Evolutionary conservation across 2,113 vertebrate genomes (phyloP), one percentile per base, ranked within the genome.

Genomic region (Aegithalos caudatus): DNA sequence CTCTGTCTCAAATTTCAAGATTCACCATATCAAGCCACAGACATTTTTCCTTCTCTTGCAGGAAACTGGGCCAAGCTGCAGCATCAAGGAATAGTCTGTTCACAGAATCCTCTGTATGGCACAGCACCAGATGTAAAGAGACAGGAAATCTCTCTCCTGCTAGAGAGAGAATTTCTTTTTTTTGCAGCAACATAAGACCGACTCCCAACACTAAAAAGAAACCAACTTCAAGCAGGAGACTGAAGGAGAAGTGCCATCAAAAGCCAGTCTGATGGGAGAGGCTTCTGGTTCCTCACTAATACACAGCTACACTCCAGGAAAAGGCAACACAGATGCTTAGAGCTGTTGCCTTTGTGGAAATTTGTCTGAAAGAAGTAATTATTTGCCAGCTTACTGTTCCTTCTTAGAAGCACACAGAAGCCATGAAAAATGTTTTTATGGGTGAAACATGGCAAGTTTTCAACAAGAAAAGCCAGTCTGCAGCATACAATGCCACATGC

Each of bases 11-110:
- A 72, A 50, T 37, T 83, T 47, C 21, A 90, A 86, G 69, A 48
- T 61, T 90, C 84, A 22, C 81, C 50, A 20, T 21, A 81, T 20
- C 31, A 69, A 80, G 56, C 31, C 54, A 83, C 56, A 80, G 72
- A 91, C 33, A 82, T 90, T 84, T 84, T 80, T 53, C 24, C 16
- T 69, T 18, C 48, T 44, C 37, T 57, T 33, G 33, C 51, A 54
- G 69, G 67, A 92, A 96, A 51, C 45, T 58, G 33, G 69, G 88
- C 92, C 92, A 94, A 88, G 87, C 57, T 67, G 47, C 38, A 66
- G 11, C 54, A 74, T 14, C 65, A 76, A 67, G 67, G 94, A 94
- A 44, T 71, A 76, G 72, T 1, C 70, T 96, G 78, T 51, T 90
- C 86, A 47, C 74, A 82, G 54, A 47, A 31, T 9, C 65, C 64